phyloP scores from a whole-genome alignment of 2,797 vertebrate genomes.

The Sebastes itinus region DNA sequence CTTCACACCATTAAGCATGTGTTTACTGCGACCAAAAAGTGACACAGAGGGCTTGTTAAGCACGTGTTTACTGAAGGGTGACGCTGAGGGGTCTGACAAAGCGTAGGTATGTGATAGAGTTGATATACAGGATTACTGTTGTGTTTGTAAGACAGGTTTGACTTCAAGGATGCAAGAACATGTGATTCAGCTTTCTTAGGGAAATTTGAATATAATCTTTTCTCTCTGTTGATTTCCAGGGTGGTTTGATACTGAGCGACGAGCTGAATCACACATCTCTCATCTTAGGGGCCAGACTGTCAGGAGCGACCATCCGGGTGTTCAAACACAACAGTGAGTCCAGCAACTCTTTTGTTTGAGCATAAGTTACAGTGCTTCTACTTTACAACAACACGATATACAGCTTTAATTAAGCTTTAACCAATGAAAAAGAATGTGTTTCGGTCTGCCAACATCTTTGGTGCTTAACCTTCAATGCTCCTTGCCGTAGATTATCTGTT shows the following conservation, averaged over 20 bases:
- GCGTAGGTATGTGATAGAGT: too few relatives aligned
- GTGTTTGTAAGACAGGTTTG: neutral
- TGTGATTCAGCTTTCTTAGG: neutral
- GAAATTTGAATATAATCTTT: neutral
- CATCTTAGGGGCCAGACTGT: conserved; percentile 91
- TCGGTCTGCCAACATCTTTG: neutral
- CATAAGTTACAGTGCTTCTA: neutral
- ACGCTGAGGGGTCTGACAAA: too few relatives aligned
- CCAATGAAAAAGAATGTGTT: neutral
- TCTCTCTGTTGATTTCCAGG: conserved; percentile 78
- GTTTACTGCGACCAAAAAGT: neutral
- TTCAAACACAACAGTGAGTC: conserved; percentile 98
- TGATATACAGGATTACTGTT: neutral
- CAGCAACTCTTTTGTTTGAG: neutral
- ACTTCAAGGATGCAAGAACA: neutral
- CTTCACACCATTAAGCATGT: too few relatives aligned
- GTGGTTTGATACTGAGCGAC: conserved; percentile 95
- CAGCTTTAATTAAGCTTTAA: neutral
- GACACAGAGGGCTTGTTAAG: too few relatives aligned
- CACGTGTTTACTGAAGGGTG: too few relatives aligned
- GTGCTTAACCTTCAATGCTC: neutral
- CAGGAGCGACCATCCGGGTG: conserved; percentile 90
- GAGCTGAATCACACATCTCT: conserved; percentile 94
- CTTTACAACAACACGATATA: neutral
- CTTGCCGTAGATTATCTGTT: neutral